Evolutionary conservation across 1,140 invertebrate species (phyloP).

Genomic region (Trichomalopsis sarcophagae): DNA sequence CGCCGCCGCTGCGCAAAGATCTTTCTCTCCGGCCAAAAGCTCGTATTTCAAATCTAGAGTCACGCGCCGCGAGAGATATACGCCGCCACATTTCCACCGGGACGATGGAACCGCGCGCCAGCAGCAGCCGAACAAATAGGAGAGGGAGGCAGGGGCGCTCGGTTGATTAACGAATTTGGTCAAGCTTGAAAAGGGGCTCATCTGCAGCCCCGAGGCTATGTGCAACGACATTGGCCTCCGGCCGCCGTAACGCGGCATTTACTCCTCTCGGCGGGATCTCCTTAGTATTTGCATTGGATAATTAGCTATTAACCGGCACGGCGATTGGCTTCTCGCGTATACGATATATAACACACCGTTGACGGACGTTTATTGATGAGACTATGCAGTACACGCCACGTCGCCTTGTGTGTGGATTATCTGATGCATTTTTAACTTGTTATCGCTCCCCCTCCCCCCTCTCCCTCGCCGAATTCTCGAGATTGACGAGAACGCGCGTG

Average conservation of each 20-base stretch:
- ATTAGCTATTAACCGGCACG: conserved; percentile 47
- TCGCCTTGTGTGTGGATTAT: neutral
- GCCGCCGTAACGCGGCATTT: neutral
- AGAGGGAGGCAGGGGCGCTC: neutral
- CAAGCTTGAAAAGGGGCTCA: conserved; percentile 44
- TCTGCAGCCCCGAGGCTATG: neutral
- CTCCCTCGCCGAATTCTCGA: neutral
- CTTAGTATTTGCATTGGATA: conserved; percentile 46
- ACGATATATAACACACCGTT: neutral
- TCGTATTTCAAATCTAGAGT: conserved; percentile 27
- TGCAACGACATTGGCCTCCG: conserved; percentile 27
- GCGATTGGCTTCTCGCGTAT: neutral
- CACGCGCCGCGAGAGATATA: neutral
- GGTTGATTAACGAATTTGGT: conserved; percentile 48
- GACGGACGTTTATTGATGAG: conserved; percentile 38
- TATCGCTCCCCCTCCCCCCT: too few relatives aligned
- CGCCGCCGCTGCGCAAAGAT: neutral
- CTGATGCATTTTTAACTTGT: neutral
- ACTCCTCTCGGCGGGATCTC: conserved; percentile 1
- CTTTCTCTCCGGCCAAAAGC: neutral
- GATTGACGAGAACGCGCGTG: neutral
- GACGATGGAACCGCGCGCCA: neutral
- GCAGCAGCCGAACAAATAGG: conserved; percentile 13
- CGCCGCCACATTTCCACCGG: neutral
- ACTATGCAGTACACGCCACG: too few relatives aligned